phyloP scores from a whole-genome alignment of 2,888 invertebrate genomes.

The Aspidapion aeneum region DNA sequence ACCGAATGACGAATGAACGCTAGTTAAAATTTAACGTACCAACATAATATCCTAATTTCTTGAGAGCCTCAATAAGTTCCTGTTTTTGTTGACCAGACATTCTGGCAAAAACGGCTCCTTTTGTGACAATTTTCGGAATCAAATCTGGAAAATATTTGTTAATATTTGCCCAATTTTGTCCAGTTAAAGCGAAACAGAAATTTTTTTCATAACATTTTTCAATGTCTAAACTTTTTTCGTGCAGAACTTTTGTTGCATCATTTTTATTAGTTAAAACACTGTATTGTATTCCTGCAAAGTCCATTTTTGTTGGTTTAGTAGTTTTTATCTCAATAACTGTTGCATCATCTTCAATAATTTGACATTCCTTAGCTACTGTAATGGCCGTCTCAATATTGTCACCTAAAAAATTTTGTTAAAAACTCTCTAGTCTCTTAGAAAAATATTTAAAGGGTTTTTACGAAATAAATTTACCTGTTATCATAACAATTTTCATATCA shows the following conservation, averaged over 20 bases:
- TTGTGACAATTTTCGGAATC: constrained; percentile 62
- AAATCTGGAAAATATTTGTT: constrained; percentile 66
- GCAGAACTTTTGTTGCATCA: background rate
- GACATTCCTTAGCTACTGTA: constrained; percentile 88
- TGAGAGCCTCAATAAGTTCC: constrained; percentile 81
- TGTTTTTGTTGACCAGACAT: constrained; percentile 96
- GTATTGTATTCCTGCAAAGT: constrained; percentile 28
- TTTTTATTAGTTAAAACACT: constrained; percentile 16
- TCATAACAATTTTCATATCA: constrained; percentile 89
- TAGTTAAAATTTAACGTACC: too few species aligned
- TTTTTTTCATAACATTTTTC: constrained; percentile 21
- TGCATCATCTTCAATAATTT: constrained; percentile 54
- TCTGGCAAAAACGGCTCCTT: constrained; percentile 87
- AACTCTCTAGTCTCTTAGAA: too few species aligned
- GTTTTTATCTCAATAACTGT: constrained; percentile 35
- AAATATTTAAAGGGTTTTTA: background rate
- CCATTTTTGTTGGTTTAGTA: constrained; percentile 28
- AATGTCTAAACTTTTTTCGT: constrained; percentile 25
- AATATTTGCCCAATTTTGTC: constrained; percentile 69
- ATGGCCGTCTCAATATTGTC: constrained; percentile 89
- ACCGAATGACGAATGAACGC: too few species aligned
- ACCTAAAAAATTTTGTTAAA: constrained; percentile 51
- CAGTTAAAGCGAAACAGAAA: constrained; percentile 46
- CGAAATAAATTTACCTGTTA: constrained; percentile 70
- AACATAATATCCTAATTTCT: constrained; percentile 83